Evolutionary conservation across 2,888 invertebrate genomes (phyloP).

Genomic region (Microctonus hyperodae): DNA sequence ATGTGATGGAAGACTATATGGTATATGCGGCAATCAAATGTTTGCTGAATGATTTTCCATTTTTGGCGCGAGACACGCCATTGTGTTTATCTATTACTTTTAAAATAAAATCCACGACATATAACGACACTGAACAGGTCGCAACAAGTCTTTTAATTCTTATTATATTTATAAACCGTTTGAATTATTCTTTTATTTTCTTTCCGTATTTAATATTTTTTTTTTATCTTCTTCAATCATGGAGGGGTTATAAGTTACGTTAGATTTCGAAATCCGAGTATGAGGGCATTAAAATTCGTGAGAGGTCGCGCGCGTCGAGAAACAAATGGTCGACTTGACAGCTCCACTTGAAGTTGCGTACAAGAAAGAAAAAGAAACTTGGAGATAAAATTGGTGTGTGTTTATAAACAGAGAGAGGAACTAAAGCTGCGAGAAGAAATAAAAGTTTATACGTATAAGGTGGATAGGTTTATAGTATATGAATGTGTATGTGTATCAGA

Average conservation of each 20-base stretch:
- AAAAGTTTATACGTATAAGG: no score
- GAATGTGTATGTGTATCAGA: background rate
- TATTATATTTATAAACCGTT: no score
- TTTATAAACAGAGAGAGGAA: constrained; percentile 20
- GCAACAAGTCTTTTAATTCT: no score
- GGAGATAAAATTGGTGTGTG: constrained; percentile 8
- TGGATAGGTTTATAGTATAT: no score
- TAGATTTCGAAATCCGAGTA: constrained; percentile 14
- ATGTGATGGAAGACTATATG: background rate
- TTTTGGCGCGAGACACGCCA: constrained; percentile 4
- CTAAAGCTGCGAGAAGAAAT: constrained; percentile 10
- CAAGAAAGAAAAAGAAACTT: constrained; percentile 18
- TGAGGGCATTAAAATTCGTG: constrained; percentile 25
- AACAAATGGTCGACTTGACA: constrained; percentile 54
- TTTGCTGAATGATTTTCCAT: background rate
- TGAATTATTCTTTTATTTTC: no score
- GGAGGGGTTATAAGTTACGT: constrained; percentile 6
- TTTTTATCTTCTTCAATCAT: background rate
- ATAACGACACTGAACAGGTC: no score
- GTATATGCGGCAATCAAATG: background rate
- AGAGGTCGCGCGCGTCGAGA: constrained; percentile 39
- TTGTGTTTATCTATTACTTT: background rate
- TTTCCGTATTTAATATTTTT: background rate
- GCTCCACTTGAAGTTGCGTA: constrained; percentile 36
- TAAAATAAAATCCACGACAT: constrained; percentile 1